Base-by-base conservation (phyloP, 2,888 invertebrate genomes). In the Ennomos fuscantarius region DNA sequence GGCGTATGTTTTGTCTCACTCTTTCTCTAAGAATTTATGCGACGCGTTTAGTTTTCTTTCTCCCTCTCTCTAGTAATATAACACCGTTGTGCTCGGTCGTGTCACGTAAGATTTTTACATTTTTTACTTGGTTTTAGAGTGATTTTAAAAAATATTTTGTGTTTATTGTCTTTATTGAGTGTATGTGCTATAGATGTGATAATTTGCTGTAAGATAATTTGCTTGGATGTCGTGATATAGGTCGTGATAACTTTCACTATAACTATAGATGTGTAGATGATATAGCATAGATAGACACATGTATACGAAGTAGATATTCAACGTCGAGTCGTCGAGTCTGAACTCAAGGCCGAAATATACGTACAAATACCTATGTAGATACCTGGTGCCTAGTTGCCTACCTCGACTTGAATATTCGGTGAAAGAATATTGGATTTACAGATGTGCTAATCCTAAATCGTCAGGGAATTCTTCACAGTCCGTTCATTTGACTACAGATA, bases 61-160 rank as follows among this genome's bases (percentile, higher is more conserved):
- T 87, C 89, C 71, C 79, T 92, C 90, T 79, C 82, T 86, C 87
- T 84, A 89, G 92, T 91, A 92, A 92, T 92, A 89, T 91, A 91
- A 92, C 92, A 92, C 92, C 92, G 92, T 91, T 90, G 89, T 86
- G 89, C 92, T 91, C 89, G 89, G 87, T 90, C 90, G 89, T 92
- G 92, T 92, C 92, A 91, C 90, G 91, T 92, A 91, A 92, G 92
- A 86, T 82, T 87, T 89, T 82, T 91, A 87, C 87, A 82, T 89
- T 86, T 87, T 90, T 89, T 88, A 82, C 80, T 78, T 81, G 74
- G 78, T 73, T 78, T 78, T 81, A 78, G 75, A 78, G 78, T 77
- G 74, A 79, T 78, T 85, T 79, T 76, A 68, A 71, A 73, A 73
- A 72, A 76, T 78, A 69, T 77, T 82, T 82, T 79, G 66, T 72